Evolutionary conservation across 2,113 vertebrate genomes (phyloP), one percentile per base, ranked within the genome.

Genomic region (Dinomys branickii): DNA sequence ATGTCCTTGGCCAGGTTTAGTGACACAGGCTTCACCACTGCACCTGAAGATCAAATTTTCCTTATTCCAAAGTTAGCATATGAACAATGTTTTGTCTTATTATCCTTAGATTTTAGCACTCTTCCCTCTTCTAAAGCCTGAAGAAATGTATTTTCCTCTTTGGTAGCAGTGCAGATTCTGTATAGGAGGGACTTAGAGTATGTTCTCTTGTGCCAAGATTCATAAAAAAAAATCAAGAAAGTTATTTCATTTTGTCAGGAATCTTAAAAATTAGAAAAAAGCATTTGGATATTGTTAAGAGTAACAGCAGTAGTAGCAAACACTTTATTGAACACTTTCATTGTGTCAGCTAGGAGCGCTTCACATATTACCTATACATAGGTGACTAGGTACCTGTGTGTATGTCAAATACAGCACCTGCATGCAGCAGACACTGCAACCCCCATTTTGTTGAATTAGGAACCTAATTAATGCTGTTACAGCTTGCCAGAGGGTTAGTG

Each of bases 401-500:
- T 82, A 61, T 24, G 59, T 88, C 20, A 20, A 91, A 33, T 65
- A 67, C 20, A 88, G 30, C n/a, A 63, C 5, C n/a, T 3, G 0
- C n/a, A n/a, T 65, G 71, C 44, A 3, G 63, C n/a, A 77, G 50
- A 81, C 7, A 50, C 7, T 47, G 1, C 13, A 85, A 33, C 75
- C n/a, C 35, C 41, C 56, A 16, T 80, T 94, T 93, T 95, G 81
- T 59, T 89, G 93, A 26, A 54, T 85, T 33, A 82, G 84, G 67
- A 88, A 90, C 88, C 6, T 35, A 33, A 94, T 26, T 26, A 75
- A 59, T 85, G 88, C 47, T 89, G 83, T 19, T 93, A 67, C 84
- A 89, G 83, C 50, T 95, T 96, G 71, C 41, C 80, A 69, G 65
- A 93, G 85, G 85, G 30, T 94, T 77, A 67, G 22, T 81, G 35